Evolutionary conservation across 2,888 invertebrate species (phyloP).

Genomic region (Actias luna): DNA sequence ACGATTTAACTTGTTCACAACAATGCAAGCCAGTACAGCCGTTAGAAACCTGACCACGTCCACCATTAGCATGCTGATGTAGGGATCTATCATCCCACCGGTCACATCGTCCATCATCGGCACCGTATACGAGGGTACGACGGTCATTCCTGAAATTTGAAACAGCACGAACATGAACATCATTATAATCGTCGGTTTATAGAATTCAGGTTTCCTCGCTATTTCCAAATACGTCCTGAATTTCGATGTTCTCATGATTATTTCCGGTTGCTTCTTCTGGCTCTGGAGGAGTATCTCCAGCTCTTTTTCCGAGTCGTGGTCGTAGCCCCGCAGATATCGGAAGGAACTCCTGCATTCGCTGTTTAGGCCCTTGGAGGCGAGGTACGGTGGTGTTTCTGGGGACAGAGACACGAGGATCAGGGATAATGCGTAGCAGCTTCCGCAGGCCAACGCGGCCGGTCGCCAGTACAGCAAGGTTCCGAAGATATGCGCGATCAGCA

Average conservation of each 20-base stretch:
- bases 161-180: slow-evolving; percentile 85
- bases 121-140: slow-evolving; percentile 86
- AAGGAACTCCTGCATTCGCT: slow-evolving; percentile 81
- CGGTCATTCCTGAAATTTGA: slow-evolving; percentile 87
- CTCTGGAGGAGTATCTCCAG: slow-evolving; percentile 66
- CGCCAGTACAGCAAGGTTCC: slow-evolving; percentile 84
- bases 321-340: slow-evolving; percentile 80
- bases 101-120: slow-evolving; percentile 83
- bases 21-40: slow-evolving; percentile 82
- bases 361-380: slow-evolving; percentile 78
- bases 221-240: slow-evolving; percentile 51
- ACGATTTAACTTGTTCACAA: slow-evolving; percentile 82
- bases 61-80: slow-evolving; percentile 84
- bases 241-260: slow-evolving; percentile 49
- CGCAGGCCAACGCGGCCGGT: slow-evolving; percentile 77
- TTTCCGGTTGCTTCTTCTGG: slow-evolving; percentile 47
- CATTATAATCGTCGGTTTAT: slow-evolving; percentile 83
- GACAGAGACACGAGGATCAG: slow-evolving; percentile 75
- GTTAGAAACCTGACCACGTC: slow-evolving; percentile 83
- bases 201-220: slow-evolving; percentile 74
- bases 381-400: slow-evolving; percentile 86
- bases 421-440: slow-evolving; percentile 72
- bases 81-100: slow-evolving; percentile 80
- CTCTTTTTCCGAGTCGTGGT: slow-evolving; percentile 70
- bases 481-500: slow-evolving; percentile 83